Percentiles rank a stretch among this genome's conserved stretches.
Evolutionary conservation across 1,140 invertebrate species (phyloP).

Genomic region (Drosophila tropicalis): DNA sequence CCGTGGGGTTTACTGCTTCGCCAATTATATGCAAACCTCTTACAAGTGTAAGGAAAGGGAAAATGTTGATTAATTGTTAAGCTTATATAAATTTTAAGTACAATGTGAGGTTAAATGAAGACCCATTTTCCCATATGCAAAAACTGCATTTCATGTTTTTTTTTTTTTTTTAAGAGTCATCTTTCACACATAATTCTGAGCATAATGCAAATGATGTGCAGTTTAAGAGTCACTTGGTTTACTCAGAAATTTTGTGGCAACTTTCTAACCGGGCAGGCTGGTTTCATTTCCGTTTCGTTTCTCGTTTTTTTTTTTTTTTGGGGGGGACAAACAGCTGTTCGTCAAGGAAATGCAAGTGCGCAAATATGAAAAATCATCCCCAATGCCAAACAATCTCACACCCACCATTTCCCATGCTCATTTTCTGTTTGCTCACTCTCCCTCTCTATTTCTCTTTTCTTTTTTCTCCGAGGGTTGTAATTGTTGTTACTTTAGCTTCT

Average conservation of each 20-base stretch:
- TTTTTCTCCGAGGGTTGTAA: conserved; percentile 42
- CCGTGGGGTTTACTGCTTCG: too few species aligned
- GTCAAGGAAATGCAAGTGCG: conserved; percentile 69
- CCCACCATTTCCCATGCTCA: conserved; percentile 19
- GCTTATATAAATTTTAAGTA: neutral
- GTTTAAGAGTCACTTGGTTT: neutral
- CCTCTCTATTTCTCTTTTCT: conserved; percentile 19
- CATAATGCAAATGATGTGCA: neutral
- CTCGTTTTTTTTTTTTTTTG: neutral
- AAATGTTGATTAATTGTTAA: too few species aligned
- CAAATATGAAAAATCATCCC: conserved; percentile 54
- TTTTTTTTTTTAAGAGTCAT: neutral
- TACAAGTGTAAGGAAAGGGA: too few species aligned
- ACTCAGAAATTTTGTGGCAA: conserved; percentile 9
- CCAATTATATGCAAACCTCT: too few species aligned
- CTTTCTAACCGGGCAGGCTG: conserved; percentile 38
- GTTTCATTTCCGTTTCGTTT: conserved; percentile 54
- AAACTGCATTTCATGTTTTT: neutral
- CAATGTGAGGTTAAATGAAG: neutral
- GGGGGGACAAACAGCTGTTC: conserved; percentile 22
- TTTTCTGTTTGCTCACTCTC: neutral
- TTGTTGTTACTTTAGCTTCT: conserved; percentile 61
- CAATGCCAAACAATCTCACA: conserved; percentile 7
- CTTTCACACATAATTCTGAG: neutral
- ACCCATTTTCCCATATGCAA: neutral